Percentiles rank a stretch among this genome's conserved stretches.
phyloP scores from a whole-genome alignment of 2,797 vertebrate genomes.

The Neomorphus geoffroyi region DNA sequence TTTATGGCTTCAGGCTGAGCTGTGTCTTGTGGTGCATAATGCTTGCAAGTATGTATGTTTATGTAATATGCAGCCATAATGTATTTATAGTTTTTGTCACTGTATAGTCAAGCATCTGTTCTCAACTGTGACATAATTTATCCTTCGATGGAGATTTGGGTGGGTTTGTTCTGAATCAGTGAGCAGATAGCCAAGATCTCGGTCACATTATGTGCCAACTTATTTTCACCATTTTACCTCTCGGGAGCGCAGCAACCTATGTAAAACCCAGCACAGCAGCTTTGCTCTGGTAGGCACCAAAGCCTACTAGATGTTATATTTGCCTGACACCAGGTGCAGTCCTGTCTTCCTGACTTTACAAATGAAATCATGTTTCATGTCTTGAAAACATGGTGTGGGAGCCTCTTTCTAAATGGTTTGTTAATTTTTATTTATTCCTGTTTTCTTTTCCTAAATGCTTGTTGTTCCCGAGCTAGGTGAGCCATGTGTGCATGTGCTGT shows the following conservation, averaged over 20 bases:
- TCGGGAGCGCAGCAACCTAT: background rate
- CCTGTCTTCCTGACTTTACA: background rate
- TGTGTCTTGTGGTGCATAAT: background rate
- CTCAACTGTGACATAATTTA: background rate
- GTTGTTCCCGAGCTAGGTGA: background rate
- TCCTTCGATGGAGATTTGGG: background rate
- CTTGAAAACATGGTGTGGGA: background rate
- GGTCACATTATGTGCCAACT: background rate
- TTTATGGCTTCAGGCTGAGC: background rate
- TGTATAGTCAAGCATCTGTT: background rate
- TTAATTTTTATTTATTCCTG: background rate
- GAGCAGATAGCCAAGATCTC: background rate
- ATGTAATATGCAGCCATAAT: background rate
- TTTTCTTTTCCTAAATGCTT: background rate
- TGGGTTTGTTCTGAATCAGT: conserved; percentile 14
- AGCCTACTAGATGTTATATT: background rate
- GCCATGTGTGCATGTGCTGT: background rate
- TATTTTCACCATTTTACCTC: background rate
- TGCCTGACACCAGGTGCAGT: background rate
- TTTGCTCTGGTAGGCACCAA: background rate
- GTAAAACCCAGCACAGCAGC: background rate
- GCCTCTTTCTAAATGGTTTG: background rate
- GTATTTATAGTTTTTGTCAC: background rate
- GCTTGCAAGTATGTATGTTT: background rate
- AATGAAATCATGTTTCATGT: background rate